Conservation (phyloP, 2,888 invertebrate species). For the Lithodes maja region DNA sequence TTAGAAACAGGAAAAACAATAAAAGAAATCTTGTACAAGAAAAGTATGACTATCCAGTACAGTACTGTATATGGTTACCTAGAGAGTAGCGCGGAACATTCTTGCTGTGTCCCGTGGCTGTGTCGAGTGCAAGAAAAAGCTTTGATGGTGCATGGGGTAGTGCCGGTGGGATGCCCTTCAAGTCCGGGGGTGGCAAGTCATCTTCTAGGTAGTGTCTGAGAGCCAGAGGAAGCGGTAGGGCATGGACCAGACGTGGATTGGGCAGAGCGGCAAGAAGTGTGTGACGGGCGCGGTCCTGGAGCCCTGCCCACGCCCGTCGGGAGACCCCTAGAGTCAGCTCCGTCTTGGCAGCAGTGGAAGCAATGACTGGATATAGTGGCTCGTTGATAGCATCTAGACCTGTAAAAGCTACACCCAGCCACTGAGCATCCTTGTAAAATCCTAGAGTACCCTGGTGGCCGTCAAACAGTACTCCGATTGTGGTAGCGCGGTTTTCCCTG, state of each 20-base stretch:
- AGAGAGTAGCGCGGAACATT: neutral
- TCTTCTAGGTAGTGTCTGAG: conserved; percentile 43
- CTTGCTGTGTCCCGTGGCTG: neutral
- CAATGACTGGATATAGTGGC: conserved; percentile 82
- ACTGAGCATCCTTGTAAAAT: conserved; percentile 83
- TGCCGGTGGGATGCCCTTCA: neutral
- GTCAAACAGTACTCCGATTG: conserved; percentile 82
- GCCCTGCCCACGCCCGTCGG: conserved; percentile 80
- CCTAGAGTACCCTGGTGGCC: conserved; percentile 82
- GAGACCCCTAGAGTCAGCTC: conserved; percentile 81
- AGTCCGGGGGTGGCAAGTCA: conserved; percentile 35
- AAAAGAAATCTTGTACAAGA: too few species aligned
- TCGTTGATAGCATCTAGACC: conserved; percentile 80
- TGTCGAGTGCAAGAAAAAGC: neutral
- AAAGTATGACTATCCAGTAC: neutral
- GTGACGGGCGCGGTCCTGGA: conserved; percentile 79
- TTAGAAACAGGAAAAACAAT: too few species aligned
- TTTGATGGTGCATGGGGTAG: neutral
- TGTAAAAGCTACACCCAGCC: conserved; percentile 83
- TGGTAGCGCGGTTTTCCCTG: conserved; percentile 82
- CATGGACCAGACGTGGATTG: conserved; percentile 30
- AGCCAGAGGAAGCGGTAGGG: conserved; percentile 44
- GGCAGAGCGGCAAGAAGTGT: conserved; percentile 41
- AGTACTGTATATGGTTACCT: neutral
- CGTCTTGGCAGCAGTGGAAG: conserved; percentile 85